phyloP scores from a whole-genome alignment of 2,113 vertebrate genomes.

The Hippocampus comes region DNA sequence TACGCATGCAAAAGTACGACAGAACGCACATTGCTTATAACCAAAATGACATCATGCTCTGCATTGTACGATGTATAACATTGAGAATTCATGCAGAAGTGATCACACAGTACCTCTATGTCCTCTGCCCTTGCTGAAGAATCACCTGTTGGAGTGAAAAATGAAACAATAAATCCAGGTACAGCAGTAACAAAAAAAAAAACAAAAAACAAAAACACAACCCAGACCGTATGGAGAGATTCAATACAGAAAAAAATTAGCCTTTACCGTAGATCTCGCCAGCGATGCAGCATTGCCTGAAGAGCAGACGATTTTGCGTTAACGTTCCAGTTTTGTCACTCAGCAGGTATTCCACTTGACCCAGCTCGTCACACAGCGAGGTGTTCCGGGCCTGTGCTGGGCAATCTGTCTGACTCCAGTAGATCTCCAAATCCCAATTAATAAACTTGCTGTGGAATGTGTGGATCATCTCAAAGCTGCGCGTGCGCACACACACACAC shows the following conservation, averaged over 20 bases:
- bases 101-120: conserved; percentile 35
- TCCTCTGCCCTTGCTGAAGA: conserved; percentile 55
- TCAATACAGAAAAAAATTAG: not conserved
- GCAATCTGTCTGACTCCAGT: conserved; percentile 61
- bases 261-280: conserved; percentile 79
- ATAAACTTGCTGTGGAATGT: conserved; percentile 86
- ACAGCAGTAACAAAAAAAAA: too few species aligned
- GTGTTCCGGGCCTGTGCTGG: conserved; percentile 82
- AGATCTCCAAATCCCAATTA: conserved; percentile 86
- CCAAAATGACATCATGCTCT: not conserved
- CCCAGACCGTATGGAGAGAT: not conserved
- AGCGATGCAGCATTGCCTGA: conserved; percentile 86
- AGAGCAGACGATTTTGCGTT: conserved; percentile 86
- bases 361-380: conserved; percentile 85
- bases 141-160: conserved; percentile 46
- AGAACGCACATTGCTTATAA: not conserved
- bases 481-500: not conserved
- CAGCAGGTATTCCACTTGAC: conserved; percentile 88
- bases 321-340: conserved; percentile 95
- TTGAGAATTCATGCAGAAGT: not conserved
- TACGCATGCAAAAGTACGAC: conserved; percentile 18
- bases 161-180: not conserved
- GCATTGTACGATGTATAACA: not conserved
- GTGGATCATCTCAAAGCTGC: conserved; percentile 84
- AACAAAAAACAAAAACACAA: not conserved